Evolutionary conservation across 2,888 invertebrate genomes (phyloP).

Genomic region (Volucella inanis): DNA sequence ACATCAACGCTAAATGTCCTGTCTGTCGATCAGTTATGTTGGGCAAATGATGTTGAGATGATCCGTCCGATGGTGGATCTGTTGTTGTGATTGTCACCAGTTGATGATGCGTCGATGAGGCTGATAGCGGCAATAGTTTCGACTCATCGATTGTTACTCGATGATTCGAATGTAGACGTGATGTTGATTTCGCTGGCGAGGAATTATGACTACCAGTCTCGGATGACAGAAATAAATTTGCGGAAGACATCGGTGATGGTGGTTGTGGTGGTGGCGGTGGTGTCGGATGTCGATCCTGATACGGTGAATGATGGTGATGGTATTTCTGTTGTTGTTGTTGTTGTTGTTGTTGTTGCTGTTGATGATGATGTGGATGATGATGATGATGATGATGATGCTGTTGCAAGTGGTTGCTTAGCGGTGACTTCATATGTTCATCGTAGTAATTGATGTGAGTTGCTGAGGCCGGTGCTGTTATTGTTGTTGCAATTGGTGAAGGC

Average conservation of each 20-base stretch:
- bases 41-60: conserved; percentile 78
- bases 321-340: conserved; percentile 76
- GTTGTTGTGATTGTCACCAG: conserved; percentile 74
- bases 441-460: conserved; percentile 76
- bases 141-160: conserved; percentile 83
- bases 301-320: conserved; percentile 82
- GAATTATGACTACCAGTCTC: conserved; percentile 89
- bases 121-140: conserved; percentile 79
- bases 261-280: conserved; percentile 83
- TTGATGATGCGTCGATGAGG: conserved; percentile 79
- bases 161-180: conserved; percentile 80
- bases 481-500: conserved; percentile 72
- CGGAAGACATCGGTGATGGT: conserved; percentile 89
- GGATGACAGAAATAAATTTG: conserved; percentile 89
- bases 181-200: conserved; percentile 84
- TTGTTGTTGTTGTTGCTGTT: conserved; percentile 74
- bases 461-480: conserved; percentile 75
- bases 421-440: conserved; percentile 77
- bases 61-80: conserved; percentile 79
- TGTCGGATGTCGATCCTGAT: conserved; percentile 74
- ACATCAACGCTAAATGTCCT: conserved; percentile 82
- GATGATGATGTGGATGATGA: conserved; percentile 81
- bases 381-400: conserved; percentile 79
- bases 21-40: conserved; percentile 78
- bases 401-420: conserved; percentile 80